These are phyloP conservation scores for Cynaeus angustus DNA, from an alignment of 2,888 invertebrate genomes.

Conservation along the genomic window DNA sequence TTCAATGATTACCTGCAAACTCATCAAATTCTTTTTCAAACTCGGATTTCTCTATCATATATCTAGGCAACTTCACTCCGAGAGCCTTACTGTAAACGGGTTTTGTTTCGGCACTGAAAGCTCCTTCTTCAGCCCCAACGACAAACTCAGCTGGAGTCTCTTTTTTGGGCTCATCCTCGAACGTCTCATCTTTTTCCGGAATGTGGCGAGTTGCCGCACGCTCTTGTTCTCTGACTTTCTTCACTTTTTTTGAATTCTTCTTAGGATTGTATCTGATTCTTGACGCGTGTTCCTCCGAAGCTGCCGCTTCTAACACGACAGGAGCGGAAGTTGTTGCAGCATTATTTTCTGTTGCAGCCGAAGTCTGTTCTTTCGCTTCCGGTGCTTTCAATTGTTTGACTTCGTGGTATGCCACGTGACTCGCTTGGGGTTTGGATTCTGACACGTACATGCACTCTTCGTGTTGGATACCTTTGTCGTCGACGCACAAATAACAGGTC, in stretches of 20 bases:
- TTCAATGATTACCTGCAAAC: constrained; percentile 61
- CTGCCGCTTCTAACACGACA: constrained; percentile 55
- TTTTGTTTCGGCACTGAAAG: constrained; percentile 80
- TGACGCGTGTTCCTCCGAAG: constrained; percentile 59
- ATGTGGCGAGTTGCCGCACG: constrained; percentile 43
- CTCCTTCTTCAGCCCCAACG: constrained; percentile 75
- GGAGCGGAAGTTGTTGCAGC: constrained; percentile 44
- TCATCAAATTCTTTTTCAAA: constrained; percentile 81
- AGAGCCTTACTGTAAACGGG: constrained; percentile 78
- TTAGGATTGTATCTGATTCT: constrained; percentile 55
- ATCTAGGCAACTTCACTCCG: constrained; percentile 79
- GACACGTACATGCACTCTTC: constrained; percentile 88
- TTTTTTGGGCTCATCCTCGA: constrained; percentile 68
- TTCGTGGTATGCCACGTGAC: constrained; percentile 80
- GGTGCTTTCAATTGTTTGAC: constrained; percentile 76
- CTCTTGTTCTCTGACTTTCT: constrained; percentile 48
- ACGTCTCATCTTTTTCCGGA: constrained; percentile 55
- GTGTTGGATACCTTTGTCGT: constrained; percentile 80
- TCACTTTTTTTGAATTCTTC: constrained; percentile 45
- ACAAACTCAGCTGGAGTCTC: constrained; percentile 71
- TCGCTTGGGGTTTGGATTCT: constrained; percentile 78
- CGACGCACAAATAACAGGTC: constrained; percentile 84
- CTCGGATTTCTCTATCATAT: constrained; percentile 80
- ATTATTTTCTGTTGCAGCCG: constrained; percentile 51
- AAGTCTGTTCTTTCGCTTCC: constrained; percentile 53